Evolutionary conservation across 35 echinoderm and acorn worm genomes (phyloP).

Genomic region (Acanthaster planci): DNA sequence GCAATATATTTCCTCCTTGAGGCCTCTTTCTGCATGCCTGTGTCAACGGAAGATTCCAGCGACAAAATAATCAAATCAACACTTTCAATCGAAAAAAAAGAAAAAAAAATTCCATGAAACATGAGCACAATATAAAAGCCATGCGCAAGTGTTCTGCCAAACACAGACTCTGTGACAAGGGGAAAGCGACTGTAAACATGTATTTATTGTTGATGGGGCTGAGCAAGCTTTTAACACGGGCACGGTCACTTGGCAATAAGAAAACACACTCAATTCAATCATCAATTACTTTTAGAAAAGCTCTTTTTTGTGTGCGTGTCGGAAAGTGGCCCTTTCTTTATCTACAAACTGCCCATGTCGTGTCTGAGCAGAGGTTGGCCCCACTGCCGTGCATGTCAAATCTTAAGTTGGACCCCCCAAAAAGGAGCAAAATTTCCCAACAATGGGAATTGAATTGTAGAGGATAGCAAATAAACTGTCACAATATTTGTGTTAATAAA

Average conservation of each 20-base stretch:
- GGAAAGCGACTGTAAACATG: background rate
- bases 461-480: too few species aligned
- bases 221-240: slow-evolving; percentile 21
- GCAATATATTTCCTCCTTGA: too few species aligned
- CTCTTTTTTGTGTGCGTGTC: background rate
- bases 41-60: slow-evolving; percentile 8
- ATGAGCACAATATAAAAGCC: too few species aligned
- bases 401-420: background rate
- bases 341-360: too few species aligned
- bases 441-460: too few species aligned
- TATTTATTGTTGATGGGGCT: background rate
- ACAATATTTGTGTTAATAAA: too few species aligned
- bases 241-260: background rate
- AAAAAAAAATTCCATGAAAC: too few species aligned
- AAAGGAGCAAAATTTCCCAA: too few species aligned
- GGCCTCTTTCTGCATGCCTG: background rate
- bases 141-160: too few species aligned
- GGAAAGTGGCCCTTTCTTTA: slow-evolving; percentile 10
- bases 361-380: background rate
- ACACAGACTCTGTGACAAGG: background rate
- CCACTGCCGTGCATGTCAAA: background rate
- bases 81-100: background rate
- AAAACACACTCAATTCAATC: slow-evolving; percentile 22
- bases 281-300: slow-evolving; percentile 14
- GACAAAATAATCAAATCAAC: slow-evolving; percentile 19